Evolutionary conservation across 53 echinoderm and acorn worm species (phyloP).

Genomic region (Actinopyga echinites): DNA sequence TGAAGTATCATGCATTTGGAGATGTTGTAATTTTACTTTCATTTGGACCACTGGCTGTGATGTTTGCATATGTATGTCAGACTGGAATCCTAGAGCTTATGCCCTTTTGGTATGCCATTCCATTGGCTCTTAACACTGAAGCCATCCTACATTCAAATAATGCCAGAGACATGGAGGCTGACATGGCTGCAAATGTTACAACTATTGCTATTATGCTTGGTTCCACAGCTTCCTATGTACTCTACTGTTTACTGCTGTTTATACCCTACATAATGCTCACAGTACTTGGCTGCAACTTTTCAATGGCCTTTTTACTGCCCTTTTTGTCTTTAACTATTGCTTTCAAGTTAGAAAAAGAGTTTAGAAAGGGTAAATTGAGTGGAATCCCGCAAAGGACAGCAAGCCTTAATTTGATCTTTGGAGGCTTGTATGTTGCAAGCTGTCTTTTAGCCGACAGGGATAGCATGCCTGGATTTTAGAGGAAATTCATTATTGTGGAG

Average conservation of each 20-base stretch:
- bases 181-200: slow-evolving; percentile 72
- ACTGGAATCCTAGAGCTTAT: slow-evolving; percentile 65
- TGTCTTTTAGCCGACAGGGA: slow-evolving; percentile 53
- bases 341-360: slow-evolving; percentile 85
- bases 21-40: slow-evolving; percentile 81
- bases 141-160: slow-evolving; percentile 96
- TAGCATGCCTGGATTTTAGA: slow-evolving; percentile 51
- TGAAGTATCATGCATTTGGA: slow-evolving; percentile 87
- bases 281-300: slow-evolving; percentile 74
- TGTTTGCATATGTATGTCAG: slow-evolving; percentile 87
- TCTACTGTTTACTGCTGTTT: slow-evolving; percentile 79
- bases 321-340: slow-evolving; percentile 83
- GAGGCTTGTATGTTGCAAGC: slow-evolving; percentile 67
- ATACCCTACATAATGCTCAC: slow-evolving; percentile 81
- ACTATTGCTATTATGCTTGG: slow-evolving; percentile 80
- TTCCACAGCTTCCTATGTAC: slow-evolving; percentile 74
- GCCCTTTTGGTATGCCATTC: slow-evolving; percentile 89
- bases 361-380: slow-evolving; percentile 60
- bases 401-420: slow-evolving; percentile 80
- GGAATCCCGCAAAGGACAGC: slow-evolving; percentile 78
- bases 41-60: slow-evolving; percentile 89
- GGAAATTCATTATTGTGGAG: background rate
- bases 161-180: slow-evolving; percentile 71
- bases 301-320: slow-evolving; percentile 65
- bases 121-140: slow-evolving; percentile 88